Percentiles rank a stretch among this genome's conserved stretches.
phyloP scores from a whole-genome alignment of 2,888 invertebrate species.

The Neocrepidodera transversa region DNA sequence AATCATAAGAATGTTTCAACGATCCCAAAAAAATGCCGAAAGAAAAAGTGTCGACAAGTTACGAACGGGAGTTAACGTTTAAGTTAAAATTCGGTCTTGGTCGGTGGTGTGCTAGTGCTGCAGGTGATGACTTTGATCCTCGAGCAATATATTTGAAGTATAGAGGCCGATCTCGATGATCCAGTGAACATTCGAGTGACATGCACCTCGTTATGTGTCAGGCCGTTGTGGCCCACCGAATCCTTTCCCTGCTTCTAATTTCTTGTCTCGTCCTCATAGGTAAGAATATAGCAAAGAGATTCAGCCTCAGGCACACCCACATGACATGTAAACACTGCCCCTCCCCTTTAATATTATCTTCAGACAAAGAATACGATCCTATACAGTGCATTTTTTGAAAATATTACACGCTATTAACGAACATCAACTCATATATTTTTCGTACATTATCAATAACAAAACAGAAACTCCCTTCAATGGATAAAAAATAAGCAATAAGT shows the following conservation, averaged over 20 bases:
- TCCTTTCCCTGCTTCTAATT: constrained; percentile 54
- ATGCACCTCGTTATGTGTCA: constrained; percentile 54
- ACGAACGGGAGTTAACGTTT: constrained; percentile 13
- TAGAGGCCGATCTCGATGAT: constrained; percentile 56
- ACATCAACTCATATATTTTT: background rate
- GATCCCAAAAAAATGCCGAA: constrained; percentile 50
- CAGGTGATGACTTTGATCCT: constrained; percentile 46
- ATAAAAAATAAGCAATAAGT: too few relatives aligned
- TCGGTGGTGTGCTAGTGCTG: constrained; percentile 27
- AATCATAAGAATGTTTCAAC: constrained; percentile 47
- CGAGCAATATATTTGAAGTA: constrained; percentile 56
- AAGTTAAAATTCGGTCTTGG: constrained; percentile 9
- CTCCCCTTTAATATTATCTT: constrained; percentile 54
- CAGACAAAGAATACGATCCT: constrained; percentile 52
- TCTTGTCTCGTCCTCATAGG: constrained; percentile 57
- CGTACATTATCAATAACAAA: too few relatives aligned
- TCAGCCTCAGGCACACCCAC: constrained; percentile 57
- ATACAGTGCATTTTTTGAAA: background rate
- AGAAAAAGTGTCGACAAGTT: constrained; percentile 29
- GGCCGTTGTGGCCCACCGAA: constrained; percentile 50
- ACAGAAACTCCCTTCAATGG: too few relatives aligned
- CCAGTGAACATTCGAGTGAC: constrained; percentile 50
- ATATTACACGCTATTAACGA: background rate
- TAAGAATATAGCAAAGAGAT: constrained; percentile 43
- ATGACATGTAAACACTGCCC: constrained; percentile 61